phyloP scores from a whole-genome alignment of 2,113 vertebrate genomes.

The Calidris pugnax region DNA sequence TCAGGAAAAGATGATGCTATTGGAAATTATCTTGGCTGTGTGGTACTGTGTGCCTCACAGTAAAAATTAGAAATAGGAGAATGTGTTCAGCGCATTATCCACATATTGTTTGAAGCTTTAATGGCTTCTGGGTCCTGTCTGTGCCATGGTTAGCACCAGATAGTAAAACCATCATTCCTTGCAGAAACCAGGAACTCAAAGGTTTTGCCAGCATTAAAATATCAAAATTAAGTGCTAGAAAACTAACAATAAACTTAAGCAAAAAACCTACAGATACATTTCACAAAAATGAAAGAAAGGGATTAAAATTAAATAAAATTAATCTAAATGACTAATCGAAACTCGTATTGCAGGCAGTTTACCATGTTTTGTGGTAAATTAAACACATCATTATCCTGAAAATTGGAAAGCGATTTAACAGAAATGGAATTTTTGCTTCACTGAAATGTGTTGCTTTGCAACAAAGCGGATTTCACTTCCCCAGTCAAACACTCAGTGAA shows the following conservation, averaged over 20 bases:
- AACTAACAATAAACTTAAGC: background rate
- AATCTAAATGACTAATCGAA: conserved; percentile 75
- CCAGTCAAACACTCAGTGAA: conserved; percentile 71
- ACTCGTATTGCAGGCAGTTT: conserved; percentile 72
- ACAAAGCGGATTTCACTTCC: conserved; percentile 83
- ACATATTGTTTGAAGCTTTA: conserved; percentile 22
- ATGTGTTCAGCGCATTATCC: background rate
- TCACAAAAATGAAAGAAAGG: background rate
- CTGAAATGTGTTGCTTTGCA: conserved; percentile 85
- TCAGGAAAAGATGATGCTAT: conserved; percentile 12
- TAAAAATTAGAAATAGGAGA: conserved; percentile 46
- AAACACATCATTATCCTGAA: conserved; percentile 79
- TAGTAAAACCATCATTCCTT: conserved; percentile 2
- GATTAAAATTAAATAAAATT: background rate
- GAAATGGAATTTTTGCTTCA: conserved; percentile 82
- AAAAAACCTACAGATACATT: background rate
- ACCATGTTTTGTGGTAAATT: conserved; percentile 78
- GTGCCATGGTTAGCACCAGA: background rate
- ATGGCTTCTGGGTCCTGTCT: background rate
- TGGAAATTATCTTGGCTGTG: background rate
- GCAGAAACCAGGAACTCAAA: background rate
- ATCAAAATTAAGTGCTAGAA: background rate
- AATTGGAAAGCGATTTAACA: conserved; percentile 66
- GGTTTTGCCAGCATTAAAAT: conserved; percentile 6
- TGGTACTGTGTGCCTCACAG: background rate